Base-by-base conservation (phyloP, 2,113 vertebrate genomes). In the Toxostoma redivivum region DNA sequence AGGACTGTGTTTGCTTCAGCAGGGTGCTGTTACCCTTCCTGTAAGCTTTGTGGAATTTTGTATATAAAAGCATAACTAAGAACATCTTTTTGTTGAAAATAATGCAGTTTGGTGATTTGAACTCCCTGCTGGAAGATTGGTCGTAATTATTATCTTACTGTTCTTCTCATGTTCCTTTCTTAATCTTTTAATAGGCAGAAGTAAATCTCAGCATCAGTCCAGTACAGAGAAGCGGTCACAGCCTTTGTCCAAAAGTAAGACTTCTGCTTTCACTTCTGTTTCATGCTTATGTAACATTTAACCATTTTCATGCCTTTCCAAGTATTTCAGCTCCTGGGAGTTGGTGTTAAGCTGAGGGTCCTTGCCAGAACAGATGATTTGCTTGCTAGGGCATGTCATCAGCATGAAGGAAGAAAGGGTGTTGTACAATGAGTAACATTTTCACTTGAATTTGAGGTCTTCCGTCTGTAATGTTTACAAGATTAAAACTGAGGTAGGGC, bases 211-310 rank as follows among this genome's bases (percentile, higher is more conserved):
- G 61, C 69, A 77, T 65, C 31, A 66, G 66, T 7, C 76, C 64
- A 21, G 14, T 67, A 17, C 1, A 40, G 21, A 78, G 94, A 94
- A 96, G 54, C 72, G 69, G 37, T 61, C 90, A 13, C 90, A 71
- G 76, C 58, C 62, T 66, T 18, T 71, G 76, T n/a, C 38, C 67
- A 97, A 78, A 96, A 95, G 97, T 97, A 95, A 95, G 96, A 74
- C 78, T 94, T 92, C 67, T 91, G 82, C 81, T 96, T 96, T 94
- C 86, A 38, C 53, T 96, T 96, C 82, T 71, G 0, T 38, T 91
- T 92, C 2, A 0, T 33, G 7, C 4, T 4, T 83, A 24, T 70
- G 22, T 67, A 83, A 53, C 28, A 11, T 79, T 93, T 88, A 92
- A 90, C 86, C 71, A 53, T 92, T 92, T 74, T 35, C 11, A 5